phyloP scores from a whole-genome alignment of 1,140 invertebrate genomes.

The Mya arenaria region DNA sequence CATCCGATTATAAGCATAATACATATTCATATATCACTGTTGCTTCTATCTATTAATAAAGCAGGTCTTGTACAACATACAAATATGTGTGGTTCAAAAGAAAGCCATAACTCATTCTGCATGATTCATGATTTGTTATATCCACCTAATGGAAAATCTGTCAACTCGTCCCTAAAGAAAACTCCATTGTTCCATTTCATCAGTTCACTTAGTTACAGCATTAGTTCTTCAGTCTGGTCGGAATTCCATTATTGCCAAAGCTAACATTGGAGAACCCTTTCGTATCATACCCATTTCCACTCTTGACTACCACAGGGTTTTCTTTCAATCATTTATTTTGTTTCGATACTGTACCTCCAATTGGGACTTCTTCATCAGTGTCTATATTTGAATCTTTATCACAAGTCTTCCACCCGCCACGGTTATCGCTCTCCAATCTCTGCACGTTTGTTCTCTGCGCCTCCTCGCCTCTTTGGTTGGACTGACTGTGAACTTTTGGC shows the following conservation, averaged over 20 bases:
- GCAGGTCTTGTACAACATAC: no score
- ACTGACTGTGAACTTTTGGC: no score
- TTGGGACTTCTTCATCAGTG: conserved; percentile 13
- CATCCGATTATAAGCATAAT: no score
- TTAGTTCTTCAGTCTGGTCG: background rate
- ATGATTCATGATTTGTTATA: conserved; percentile 9
- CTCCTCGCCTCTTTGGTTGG: no score
- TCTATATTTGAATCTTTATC: conserved; percentile 32
- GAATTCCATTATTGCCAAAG: conserved; percentile 44
- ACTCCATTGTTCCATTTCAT: background rate
- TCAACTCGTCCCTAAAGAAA: conserved; percentile 2
- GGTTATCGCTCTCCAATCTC: no score
- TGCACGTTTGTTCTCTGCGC: no score
- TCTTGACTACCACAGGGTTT: conserved; percentile 33
- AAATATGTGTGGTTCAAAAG: no score
- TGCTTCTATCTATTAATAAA: no score
- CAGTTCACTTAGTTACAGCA: background rate
- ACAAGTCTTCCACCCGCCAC: conserved; percentile 10
- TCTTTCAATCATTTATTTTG: background rate
- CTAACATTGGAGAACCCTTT: conserved; percentile 46
- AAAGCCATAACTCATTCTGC: background rate
- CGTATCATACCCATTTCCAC: conserved; percentile 32
- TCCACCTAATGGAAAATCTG: background rate
- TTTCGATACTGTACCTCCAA: conserved; percentile 34
- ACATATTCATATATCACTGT: no score